Conservation (phyloP, 1,140 invertebrate species). For the Asbolus verrucosus region DNA sequence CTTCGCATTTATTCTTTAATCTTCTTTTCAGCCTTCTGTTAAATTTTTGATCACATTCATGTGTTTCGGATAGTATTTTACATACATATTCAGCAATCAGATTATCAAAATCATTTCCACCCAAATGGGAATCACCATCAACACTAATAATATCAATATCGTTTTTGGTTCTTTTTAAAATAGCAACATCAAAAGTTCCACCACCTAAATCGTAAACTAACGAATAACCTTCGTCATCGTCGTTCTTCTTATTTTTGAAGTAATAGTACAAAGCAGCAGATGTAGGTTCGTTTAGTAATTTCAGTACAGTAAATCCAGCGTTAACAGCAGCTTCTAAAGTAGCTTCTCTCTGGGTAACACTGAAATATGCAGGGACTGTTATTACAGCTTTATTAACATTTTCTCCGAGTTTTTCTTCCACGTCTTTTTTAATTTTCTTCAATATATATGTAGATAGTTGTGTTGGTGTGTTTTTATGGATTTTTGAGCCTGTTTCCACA, state of each 20-base stretch:
- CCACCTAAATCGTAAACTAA: conserved; percentile 74
- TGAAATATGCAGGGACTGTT: conserved; percentile 79
- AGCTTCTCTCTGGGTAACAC: conserved; percentile 73
- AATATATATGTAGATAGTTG: background rate
- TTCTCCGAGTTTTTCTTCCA: background rate
- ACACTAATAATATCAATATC: conserved; percentile 78
- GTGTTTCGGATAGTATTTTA: conserved; percentile 75
- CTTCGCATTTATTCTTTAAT: conserved; percentile 82
- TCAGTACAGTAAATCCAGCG: conserved; percentile 71
- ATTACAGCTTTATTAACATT: conserved; percentile 65
- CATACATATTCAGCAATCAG: conserved; percentile 67
- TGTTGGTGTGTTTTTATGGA: background rate
- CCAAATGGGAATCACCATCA: conserved; percentile 74
- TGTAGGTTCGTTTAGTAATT: conserved; percentile 78
- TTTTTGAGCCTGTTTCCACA: background rate
- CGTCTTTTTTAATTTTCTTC: conserved; percentile 13
- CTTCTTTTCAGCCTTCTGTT: conserved; percentile 79
- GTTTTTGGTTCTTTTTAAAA: conserved; percentile 82
- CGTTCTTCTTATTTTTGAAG: conserved; percentile 48
- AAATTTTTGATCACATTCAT: conserved; percentile 69
- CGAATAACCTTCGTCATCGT: conserved; percentile 67
- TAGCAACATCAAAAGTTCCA: conserved; percentile 83
- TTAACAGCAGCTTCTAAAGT: conserved; percentile 72
- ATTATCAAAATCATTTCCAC: conserved; percentile 79
- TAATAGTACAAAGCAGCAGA: conserved; percentile 76